Evolutionary conservation across 2,888 invertebrate species (phyloP).

Genomic region (Aphrophora alni): DNA sequence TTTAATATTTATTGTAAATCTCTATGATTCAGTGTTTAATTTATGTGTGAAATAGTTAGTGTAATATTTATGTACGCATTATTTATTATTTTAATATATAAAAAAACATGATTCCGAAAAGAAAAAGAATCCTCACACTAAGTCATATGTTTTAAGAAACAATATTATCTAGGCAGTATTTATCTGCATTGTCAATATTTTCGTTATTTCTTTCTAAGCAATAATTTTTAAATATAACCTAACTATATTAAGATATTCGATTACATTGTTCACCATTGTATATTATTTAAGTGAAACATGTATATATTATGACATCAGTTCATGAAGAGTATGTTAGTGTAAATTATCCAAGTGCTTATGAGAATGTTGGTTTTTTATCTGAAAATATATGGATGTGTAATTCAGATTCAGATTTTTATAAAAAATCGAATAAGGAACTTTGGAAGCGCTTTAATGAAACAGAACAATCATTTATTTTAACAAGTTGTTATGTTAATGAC

Average conservation of each 20-base stretch:
- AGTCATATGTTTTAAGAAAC: neutral
- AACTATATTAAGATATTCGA: no score
- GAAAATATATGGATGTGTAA: slow-evolving; percentile 30
- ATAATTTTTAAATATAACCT: neutral
- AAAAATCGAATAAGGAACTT: slow-evolving; percentile 26
- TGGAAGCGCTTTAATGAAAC: slow-evolving; percentile 28
- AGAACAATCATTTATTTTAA: slow-evolving; percentile 14
- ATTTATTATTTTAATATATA: no score
- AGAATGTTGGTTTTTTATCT: slow-evolving; percentile 26
- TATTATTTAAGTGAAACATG: neutral
- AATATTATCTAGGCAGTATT: neutral
- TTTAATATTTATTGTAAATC: no score
- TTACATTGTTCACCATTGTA: no score
- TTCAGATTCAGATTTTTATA: neutral
- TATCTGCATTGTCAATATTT: neutral
- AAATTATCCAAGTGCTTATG: slow-evolving; percentile 27
- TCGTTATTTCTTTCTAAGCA: neutral
- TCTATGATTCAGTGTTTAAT: no score
- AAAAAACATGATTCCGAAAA: no score
- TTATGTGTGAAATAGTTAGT: no score
- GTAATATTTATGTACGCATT: no score
- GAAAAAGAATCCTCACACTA: no score
- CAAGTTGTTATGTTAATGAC: neutral
- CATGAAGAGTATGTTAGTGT: neutral
- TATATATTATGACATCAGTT: neutral